phyloP scores from a whole-genome alignment of 2,113 vertebrate genomes.

The Abramis brama region DNA sequence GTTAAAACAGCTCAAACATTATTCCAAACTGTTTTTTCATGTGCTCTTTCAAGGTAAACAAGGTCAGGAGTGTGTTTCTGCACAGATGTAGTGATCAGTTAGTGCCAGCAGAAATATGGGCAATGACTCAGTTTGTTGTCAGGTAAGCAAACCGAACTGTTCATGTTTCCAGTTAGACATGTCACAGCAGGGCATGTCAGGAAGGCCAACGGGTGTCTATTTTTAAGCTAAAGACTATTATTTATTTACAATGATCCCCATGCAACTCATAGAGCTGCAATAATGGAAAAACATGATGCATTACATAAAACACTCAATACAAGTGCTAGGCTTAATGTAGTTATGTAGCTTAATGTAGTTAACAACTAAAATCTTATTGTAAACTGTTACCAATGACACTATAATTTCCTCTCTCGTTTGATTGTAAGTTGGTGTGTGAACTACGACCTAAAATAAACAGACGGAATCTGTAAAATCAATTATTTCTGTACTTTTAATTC shows the following conservation, averaged over 20 bases:
- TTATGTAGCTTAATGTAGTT: too few species aligned
- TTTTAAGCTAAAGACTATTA: neutral
- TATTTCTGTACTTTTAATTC: neutral
- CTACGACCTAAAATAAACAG: conserved; percentile 6
- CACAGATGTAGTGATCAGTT: conserved; percentile 2
- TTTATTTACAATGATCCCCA: neutral
- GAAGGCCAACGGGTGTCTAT: neutral
- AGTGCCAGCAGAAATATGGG: neutral
- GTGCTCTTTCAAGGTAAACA: neutral
- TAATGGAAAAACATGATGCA: neutral
- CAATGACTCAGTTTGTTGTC: neutral
- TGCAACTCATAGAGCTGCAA: neutral
- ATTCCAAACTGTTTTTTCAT: neutral
- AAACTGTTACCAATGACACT: too few species aligned
- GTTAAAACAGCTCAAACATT: too few species aligned
- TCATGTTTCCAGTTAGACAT: conserved; percentile 3
- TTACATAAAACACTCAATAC: neutral
- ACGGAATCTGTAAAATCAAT: conserved; percentile 36
- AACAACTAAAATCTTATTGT: too few species aligned
- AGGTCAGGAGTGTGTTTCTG: neutral
- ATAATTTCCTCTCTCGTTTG: neutral
- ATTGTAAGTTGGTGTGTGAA: neutral
- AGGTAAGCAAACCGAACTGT: conserved; percentile 10
- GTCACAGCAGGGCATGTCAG: neutral
- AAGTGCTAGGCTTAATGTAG: neutral